These are phyloP conservation scores for Mionectes macconnelli DNA, from an alignment of 2,113 vertebrate genomes.

Conservation along the genomic window DNA sequence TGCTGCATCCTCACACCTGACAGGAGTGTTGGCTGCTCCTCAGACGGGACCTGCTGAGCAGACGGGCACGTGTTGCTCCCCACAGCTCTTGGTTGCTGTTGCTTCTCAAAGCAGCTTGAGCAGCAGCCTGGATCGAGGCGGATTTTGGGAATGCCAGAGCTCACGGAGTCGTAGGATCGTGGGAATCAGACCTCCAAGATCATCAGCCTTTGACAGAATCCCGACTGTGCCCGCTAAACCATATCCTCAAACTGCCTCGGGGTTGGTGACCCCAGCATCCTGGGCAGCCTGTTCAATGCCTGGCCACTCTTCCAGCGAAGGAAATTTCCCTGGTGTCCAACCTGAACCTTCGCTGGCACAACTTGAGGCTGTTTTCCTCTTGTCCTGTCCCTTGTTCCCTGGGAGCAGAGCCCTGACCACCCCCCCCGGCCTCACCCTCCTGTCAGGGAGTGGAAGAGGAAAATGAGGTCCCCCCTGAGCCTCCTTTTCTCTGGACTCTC, in stretches of 20 bases:
- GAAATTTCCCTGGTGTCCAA: not conserved
- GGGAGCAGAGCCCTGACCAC: not conserved
- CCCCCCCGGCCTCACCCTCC: not conserved
- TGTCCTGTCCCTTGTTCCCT: not conserved
- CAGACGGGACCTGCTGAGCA: accelerated
- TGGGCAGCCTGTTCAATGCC: not conserved
- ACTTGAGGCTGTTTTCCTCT: not conserved
- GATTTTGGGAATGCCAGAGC: not conserved
- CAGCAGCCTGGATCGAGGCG: not conserved
- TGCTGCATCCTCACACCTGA: not conserved
- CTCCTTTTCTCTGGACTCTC: not conserved
- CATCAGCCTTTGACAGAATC: not conserved
- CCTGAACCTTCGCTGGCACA: not conserved
- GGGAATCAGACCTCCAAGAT: not conserved
- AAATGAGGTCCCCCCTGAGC: not conserved
- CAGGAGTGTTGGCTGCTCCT: not conserved
- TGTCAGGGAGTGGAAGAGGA: not conserved
- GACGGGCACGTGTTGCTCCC: not conserved
- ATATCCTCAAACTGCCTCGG: not conserved
- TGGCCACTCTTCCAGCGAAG: not conserved
- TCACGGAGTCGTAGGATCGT: not conserved
- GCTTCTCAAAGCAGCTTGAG: not conserved
- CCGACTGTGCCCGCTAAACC: not conserved
- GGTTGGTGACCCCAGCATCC: not conserved
- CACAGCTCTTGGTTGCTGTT: not conserved